Base-by-base conservation (phyloP, 2,888 invertebrate genomes). In the Sesia bembeciformis region DNA sequence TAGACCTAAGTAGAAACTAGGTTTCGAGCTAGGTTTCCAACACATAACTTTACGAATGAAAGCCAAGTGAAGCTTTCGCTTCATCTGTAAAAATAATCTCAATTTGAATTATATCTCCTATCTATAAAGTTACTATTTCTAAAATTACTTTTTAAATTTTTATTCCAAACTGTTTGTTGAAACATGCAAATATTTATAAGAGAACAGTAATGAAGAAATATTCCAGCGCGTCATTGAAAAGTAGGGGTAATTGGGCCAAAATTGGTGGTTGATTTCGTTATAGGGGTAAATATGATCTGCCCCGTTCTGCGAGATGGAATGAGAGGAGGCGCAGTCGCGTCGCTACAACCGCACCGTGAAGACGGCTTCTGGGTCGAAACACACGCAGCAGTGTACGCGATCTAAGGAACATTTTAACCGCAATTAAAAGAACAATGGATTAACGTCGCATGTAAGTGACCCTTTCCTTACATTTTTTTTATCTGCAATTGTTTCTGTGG, bases 361-460 rank as follows among this genome's bases (percentile, higher is more conserved):
- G 56, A 52, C 54, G 51, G 5, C 49, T 41, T 46, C 49, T 50
- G 53, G 8, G 52, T n/a, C 58, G 53, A 6, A 7, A 5, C 6
- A 39, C 46, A 23, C 7, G n/a, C 50, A 0, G 6, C 8, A 50
- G 50, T 50, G 46, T 46, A 50, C 23, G 39, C 38, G 7, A 50
- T 42, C 50, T 8, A n/a, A 7, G 50, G 7, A 7, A 50, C 50
- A 39, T 50, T 39, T 46, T 8, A 4, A 4, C 7, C 23, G 50
- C 23, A 50, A 50, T 50, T 50, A 50, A 23, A 56, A 57, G 74
- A 73, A 84, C 82, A 84, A 84, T 84, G 83, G 80, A 72, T 56
- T 70, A 70, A 61, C 82, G 77, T 81, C 83, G 76, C 70, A 79
- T 81, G 79, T 80, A 79, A 74, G 65, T 61, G 59, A 60, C 70